These are phyloP conservation scores for Rafetus swinhoei DNA, from an alignment of 2,113 vertebrate species.

Conservation along the genomic window DNA sequence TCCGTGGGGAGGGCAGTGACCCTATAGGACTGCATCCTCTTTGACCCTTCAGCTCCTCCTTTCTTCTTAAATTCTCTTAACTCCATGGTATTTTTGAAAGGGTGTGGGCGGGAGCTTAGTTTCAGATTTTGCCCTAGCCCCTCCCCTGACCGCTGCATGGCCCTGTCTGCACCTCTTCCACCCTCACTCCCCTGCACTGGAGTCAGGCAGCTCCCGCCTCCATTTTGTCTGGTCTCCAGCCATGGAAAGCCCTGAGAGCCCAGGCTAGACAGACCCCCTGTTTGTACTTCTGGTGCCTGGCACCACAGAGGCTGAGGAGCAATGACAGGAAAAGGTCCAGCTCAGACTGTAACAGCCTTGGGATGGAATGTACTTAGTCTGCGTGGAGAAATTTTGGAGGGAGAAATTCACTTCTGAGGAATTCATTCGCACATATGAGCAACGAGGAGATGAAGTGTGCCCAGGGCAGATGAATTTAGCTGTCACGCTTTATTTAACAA, in stretches of 20 bases:
- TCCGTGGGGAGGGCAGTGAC: not conserved
- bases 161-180: not conserved
- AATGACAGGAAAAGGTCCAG: not conserved
- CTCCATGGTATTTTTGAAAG: not conserved
- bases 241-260: not conserved
- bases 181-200: not conserved
- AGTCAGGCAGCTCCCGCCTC: not conserved
- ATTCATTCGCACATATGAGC: not conserved
- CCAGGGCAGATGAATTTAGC: not conserved
- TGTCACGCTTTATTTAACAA: not conserved
- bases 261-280: not conserved
- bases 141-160: not conserved
- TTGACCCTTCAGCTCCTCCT: not conserved
- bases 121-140: not conserved
- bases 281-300: not conserved
- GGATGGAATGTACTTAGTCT: not conserved
- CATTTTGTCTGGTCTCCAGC: not conserved
- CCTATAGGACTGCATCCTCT: not conserved
- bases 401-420: not conserved
- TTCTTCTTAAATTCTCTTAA: not conserved
- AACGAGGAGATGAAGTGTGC: not conserved
- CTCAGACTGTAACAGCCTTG: not conserved
- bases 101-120: not conserved
- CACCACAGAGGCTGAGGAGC: not conserved
- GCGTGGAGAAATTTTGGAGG: not conserved